Evolutionary conservation across 2,888 invertebrate genomes (phyloP), one percentile per base, ranked within the genome.

Genomic region (Euplagia quadripunctaria): DNA sequence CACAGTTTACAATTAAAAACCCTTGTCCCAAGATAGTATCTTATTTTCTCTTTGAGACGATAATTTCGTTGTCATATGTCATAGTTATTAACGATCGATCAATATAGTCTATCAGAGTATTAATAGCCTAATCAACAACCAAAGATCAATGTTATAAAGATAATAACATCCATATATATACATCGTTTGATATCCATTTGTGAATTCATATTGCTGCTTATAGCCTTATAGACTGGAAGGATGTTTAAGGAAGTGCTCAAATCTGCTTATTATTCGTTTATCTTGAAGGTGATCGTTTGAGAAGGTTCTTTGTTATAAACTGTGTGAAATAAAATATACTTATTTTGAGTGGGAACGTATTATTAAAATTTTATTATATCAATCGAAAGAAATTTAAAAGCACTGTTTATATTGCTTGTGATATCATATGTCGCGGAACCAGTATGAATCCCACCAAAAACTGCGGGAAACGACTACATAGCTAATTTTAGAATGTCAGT

Each of bases 281-380:
- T 68, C 68, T 52, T 55, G 68, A 68, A 55, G 68, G 68, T 68
- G 42, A 68, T 55, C 55, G 68, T 52, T 58, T 41, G 51, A 52
- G 41, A 67, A 41, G n/a, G 68, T 68, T 68, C 42, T 55, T 64
- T 42, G n/a, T 64, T n/a, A 6, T 11, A 64, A 16, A 64, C 43
- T 64, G 43, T 64, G 41, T 64, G 64, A 64, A 64, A 17, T 41
- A 17, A 64, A 64, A 64, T 61, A 51, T 51, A 52, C 31, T 14
- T 6, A 12, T 31, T 64, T 42, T 9, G 17, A 64, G 42, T 64
- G 42, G 63, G 55, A 55, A 55, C 43, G 6, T 46, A 46, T 46
- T 46, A 46, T 46, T 8, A 46, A 1, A 46, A 31, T 43, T 43
- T 43, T 6, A 43, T 8, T 46, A 46, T 6, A 46, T 46, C 6